A percentile compares a stretch with the other conserved stretches of the same genome.
phyloP scores from a whole-genome alignment of 2,797 vertebrate genomes.

The Ispidina lecontei region DNA sequence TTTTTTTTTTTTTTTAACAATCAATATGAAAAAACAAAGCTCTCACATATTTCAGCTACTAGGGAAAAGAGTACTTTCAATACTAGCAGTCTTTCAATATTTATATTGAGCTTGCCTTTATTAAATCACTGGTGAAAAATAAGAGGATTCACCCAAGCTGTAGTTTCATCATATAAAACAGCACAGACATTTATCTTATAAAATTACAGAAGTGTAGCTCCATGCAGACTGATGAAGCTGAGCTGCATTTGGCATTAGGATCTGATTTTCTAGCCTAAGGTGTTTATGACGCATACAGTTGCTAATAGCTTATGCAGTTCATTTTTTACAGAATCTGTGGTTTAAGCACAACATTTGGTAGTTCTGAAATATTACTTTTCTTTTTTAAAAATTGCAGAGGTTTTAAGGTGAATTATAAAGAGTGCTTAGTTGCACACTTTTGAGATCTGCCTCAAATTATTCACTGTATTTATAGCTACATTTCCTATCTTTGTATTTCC shows the following conservation, averaged over 20 bases:
- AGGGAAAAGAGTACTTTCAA: constrained; percentile 55
- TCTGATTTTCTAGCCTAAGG: constrained; percentile 78
- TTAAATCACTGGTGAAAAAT: constrained; percentile 81
- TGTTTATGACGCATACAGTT: constrained; percentile 76
- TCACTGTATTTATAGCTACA: neutral
- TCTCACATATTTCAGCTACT: constrained; percentile 64
- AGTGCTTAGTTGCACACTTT: constrained; percentile 46
- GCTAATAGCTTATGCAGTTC: constrained; percentile 78
- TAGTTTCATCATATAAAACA: constrained; percentile 79
- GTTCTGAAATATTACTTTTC: constrained; percentile 71
- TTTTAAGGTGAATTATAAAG: constrained; percentile 61
- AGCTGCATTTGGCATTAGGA: constrained; percentile 72
- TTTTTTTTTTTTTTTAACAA: constrained; percentile 1
- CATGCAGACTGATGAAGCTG: constrained; percentile 73
- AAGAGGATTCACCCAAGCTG: constrained; percentile 77
- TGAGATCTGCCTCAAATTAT: constrained; percentile 31
- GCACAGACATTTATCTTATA: constrained; percentile 78
- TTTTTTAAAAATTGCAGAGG: constrained; percentile 69
- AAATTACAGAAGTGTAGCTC: constrained; percentile 75
- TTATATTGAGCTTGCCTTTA: constrained; percentile 81
- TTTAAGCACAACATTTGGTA: constrained; percentile 79
- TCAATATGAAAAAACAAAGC: constrained; percentile 73
- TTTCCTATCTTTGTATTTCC: constrained; percentile 17
- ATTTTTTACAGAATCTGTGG: constrained; percentile 81
- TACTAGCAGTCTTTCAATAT: constrained; percentile 76